Evolutionary conservation across 2,888 invertebrate species (phyloP), one percentile per base, ranked within the genome.

Genomic region (Zonitis immaculata): DNA sequence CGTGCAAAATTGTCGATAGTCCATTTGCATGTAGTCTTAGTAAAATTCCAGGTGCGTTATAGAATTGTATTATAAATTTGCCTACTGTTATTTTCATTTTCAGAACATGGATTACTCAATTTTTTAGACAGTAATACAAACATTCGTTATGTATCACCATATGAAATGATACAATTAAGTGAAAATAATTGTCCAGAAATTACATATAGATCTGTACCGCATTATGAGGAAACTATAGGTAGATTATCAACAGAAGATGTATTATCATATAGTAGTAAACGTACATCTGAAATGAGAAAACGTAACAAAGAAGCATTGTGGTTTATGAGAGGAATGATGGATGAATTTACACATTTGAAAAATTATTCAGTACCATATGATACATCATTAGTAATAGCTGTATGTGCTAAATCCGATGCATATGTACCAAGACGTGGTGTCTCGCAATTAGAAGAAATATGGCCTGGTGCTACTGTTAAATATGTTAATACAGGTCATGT

Each of bases 281-380:
- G 53, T 35, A 51, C 59, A 11, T 48, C 55, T 16, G 82, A 82
- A 70, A 83, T 82, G 49, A 87, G 87, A 63, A 85, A 84, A 82
- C 81, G 86, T 61, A 86, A 88, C 72, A 82, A 84, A 64, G 91
- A 93, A 75, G 90, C 92, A 0, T 66, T 92, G 49, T 89, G 91
- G 77, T 96, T 98, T 71, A 97, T 98, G 97, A 80, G 91, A 45
- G 95, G 96, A 0, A 87, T 98, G 63, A 98, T 99, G 98, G 98
- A 99, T 71, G 96, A 98, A 75, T 98, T 95, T 73, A 99, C 98
- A 0, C 96, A 97, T 77, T 79, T 99, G 35, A 91, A 87, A 61
- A 95, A 97, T 76, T 99, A 95, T 71, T 88, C 93, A 2, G 79
- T 86, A 12, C 91, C 91, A 0, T 86, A 86, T 46, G 97, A 98